Percentiles rank a stretch among this genome's conserved stretches.
Conservation (phyloP, 2,888 invertebrate genomes). For the Xanthorhoe spadicearia region DNA sequence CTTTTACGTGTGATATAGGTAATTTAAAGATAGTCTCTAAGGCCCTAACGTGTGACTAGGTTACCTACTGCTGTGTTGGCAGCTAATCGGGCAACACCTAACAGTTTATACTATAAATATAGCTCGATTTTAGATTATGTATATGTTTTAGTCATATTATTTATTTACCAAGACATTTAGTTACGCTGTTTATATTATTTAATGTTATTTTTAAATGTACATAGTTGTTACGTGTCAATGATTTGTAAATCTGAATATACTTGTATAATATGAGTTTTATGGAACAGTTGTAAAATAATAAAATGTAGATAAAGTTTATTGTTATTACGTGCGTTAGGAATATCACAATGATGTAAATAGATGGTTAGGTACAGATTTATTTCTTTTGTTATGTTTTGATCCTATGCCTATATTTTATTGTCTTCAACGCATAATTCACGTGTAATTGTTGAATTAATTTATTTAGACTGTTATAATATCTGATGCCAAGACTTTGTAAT, state of each 20-base stretch:
- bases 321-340: conserved; percentile 28
- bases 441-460: conserved; percentile 11
- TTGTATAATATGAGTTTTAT: conserved; percentile 51
- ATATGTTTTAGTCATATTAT: conserved; percentile 50
- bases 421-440: conserved; percentile 4
- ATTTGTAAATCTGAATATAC: conserved; percentile 57
- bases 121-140: conserved; percentile 51
- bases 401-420: conserved; percentile 15
- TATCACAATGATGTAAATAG: background rate
- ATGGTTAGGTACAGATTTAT: conserved; percentile 26
- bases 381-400: conserved; percentile 34
- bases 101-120: conserved; percentile 36
- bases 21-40: no score
- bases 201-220: conserved; percentile 58
- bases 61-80: background rate
- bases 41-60: no score
- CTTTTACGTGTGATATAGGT: no score
- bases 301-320: conserved; percentile 25
- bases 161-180: conserved; percentile 54
- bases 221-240: conserved; percentile 72
- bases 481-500: conserved; percentile 30
- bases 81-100: background rate
- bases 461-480: conserved; percentile 15
- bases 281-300: conserved; percentile 42
- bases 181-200: conserved; percentile 43